Evolutionary conservation across 2,797 vertebrate genomes (phyloP).

Genomic region (Remorina albescens): DNA sequence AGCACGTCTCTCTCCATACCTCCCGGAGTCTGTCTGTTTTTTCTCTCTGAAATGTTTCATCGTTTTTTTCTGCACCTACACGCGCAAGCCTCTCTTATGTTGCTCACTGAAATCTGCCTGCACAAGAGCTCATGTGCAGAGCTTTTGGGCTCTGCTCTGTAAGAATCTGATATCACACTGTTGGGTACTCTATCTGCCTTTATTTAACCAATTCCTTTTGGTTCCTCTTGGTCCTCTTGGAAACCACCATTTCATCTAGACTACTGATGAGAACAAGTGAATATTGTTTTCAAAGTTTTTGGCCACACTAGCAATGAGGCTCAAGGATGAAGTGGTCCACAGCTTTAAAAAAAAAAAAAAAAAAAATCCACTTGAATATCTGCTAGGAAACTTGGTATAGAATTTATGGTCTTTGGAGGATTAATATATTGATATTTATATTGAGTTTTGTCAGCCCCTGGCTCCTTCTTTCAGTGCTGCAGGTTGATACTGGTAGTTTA

Average conservation of each 20-base stretch:
- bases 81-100: constrained; percentile 8
- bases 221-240: no score
- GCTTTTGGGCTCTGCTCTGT: neutral
- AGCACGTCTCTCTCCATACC: constrained; percentile 31
- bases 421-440: no score
- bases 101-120: neutral
- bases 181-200: constrained; percentile 36
- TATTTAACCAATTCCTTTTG: constrained; percentile 38
- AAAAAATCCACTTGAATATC: neutral
- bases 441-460: neutral
- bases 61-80: constrained; percentile 23
- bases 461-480: neutral
- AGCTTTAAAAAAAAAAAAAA: neutral
- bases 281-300: constrained; percentile 1
- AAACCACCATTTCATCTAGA: constrained; percentile 57
- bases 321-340: neutral
- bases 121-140: neutral
- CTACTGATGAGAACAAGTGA: constrained; percentile 22
- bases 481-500: neutral
- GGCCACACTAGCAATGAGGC: neutral
- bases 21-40: constrained; percentile 33
- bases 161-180: constrained; percentile 27
- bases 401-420: neutral
- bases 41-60: constrained; percentile 25
- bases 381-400: neutral